Base-by-base conservation (phyloP, 2,113 vertebrate genomes). In the Chroicocephalus ridibundus region DNA sequence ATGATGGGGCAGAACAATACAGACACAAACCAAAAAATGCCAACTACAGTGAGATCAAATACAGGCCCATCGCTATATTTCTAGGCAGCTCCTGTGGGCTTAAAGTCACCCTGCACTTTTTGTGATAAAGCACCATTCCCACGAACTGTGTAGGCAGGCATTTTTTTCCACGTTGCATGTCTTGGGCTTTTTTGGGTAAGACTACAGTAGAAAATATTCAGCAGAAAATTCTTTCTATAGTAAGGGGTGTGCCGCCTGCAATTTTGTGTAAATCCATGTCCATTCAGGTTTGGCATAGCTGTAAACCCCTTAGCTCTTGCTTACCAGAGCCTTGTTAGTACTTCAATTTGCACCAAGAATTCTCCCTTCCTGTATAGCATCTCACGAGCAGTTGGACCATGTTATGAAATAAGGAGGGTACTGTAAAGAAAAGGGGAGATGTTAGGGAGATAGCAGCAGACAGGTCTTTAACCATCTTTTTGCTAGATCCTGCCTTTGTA, bases 91-190 rank as follows among this genome's bases (percentile, higher is more conserved):
- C 11, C 15, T 69, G 31, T 29, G 70, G 11, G 66, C 60, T 8
- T 31, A 8, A 76, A 68, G 3, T 38, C 31, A 22, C 10, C 19
- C 38, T 20, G 11, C 32, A 79, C 10, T 57, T 90, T 47, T 78
- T 11, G 3, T 36, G 62, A 31, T 16, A 36, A 75, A 75, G 3
- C 34, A 42, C 13, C 11, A 27, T 51, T 81, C 46, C 32, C 46
- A 57, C 47, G 42, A 68, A 8, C 55, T 31, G 19, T 49, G 27
- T 0, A 0, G n/a, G 8, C 12, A 52, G 42, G 22, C 5, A 40
- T 68, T 68, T 68, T 65, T 91, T 80, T 22, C 69, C 36, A 44
- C 0, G 0, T 40, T 15, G 6, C 0, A 0, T 13, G 11, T 36
- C 38, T 38, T 52, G 22, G 40, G 4, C 49, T 86, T 31, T 62